phyloP scores from a whole-genome alignment of 2,888 invertebrate species.

The Drosophila kanekoi region DNA sequence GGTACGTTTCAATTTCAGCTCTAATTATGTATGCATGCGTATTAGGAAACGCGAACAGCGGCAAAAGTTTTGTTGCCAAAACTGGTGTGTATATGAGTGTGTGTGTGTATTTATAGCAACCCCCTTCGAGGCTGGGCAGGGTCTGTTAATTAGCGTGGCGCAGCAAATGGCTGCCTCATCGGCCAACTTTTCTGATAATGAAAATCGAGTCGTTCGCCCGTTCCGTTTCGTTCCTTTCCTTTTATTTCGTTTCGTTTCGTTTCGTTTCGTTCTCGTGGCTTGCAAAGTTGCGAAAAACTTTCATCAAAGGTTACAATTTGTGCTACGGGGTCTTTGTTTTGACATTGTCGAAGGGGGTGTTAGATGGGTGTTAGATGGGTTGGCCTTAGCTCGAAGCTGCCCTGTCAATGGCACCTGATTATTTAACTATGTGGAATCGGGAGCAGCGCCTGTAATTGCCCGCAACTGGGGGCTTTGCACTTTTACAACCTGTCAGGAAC shows the following conservation, averaged over 20 bases:
- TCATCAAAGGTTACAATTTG: constrained; percentile 78
- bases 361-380: background rate
- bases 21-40: constrained; percentile 72
- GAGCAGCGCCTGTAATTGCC: constrained; percentile 12
- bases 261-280: constrained; percentile 43
- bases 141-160: constrained; percentile 74
- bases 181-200: constrained; percentile 71
- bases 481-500: constrained; percentile 3
- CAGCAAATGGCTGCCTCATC: constrained; percentile 57
- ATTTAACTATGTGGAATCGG: constrained; percentile 27
- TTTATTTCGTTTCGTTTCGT: constrained; percentile 25
- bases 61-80: constrained; percentile 56
- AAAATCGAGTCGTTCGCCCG: constrained; percentile 61
- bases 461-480: background rate
- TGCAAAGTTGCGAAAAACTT: constrained; percentile 73
- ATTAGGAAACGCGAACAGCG: constrained; percentile 49
- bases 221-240: background rate
- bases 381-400: constrained; percentile 12
- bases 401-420: constrained; percentile 44
- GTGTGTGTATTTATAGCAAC: too few relatives aligned
- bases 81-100: constrained; percentile 5
- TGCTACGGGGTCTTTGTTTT: constrained; percentile 41
- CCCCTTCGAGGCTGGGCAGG: constrained; percentile 19
- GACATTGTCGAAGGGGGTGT: constrained; percentile 5
- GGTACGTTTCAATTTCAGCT: constrained; percentile 25